Evolutionary conservation across 2,888 invertebrate genomes (phyloP), one percentile per base, ranked within the genome.

Genomic region (Oscheius sp.): DNA sequence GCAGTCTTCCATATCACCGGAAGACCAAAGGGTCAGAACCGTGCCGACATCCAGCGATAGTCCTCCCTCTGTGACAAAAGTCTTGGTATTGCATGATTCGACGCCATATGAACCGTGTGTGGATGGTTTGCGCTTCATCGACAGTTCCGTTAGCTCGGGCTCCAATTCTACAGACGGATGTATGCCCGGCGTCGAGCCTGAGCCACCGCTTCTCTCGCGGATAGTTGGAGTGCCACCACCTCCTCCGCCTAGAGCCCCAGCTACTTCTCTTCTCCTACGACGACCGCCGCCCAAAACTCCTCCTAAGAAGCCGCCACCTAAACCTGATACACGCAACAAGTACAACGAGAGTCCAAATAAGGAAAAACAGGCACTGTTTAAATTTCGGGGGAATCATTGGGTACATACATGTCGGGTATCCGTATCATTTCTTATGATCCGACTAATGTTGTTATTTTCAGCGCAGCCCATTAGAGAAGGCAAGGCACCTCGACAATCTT

Each of bases 391-490:
- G 29, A 43, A n/a, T n/a, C 29, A 66, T 29, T 66, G 66, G 69
- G 35, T 43, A 69, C 53, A 55, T 56, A 49, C 45, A 29, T n/a
- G n/a, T n/a, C n/a, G 45, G 12, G 13, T 12, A 41, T n/a, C n/a
- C n/a, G n/a, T 35, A 35, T 35, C 35, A 6, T 9, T 3, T 9
- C 35, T 35, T 35, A 35, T 23, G 27, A 45, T 45, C 41, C 23
- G 21, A 13, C 45, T 13, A n/a, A 64, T 16, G 18, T 64, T 25
- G 35, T 35, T 35, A 18, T 41, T 86, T 88, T 78, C 82, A 88
- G 88, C 81, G 88, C 68, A 82, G 86, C 73, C 86, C 86, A 73
- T 79, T 87, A 77, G 88, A 88, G 76, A 88, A 88, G 77, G 81
- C 83, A 29, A 83, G 87, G 75, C 88, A 88, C 76, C 77, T 88